phyloP scores from a whole-genome alignment of 2,113 vertebrate genomes.

The Gnathonemus longibarbis region DNA sequence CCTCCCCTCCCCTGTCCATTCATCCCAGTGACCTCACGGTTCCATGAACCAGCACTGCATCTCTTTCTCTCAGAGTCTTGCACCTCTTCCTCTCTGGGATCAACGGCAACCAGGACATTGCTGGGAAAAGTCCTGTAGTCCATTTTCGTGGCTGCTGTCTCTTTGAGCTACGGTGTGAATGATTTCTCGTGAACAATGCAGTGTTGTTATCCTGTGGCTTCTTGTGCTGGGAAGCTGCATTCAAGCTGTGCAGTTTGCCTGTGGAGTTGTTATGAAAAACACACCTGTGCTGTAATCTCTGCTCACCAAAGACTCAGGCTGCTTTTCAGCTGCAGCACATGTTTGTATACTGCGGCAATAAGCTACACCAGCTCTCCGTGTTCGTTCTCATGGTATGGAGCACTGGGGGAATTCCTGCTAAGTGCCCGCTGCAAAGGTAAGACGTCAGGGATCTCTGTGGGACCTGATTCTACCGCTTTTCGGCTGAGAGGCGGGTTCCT shows the following conservation, averaged over 20 bases:
- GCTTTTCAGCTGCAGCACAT: background rate
- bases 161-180: background rate
- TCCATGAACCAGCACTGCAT: background rate
- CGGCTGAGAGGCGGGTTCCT: background rate
- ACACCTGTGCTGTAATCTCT: background rate
- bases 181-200: background rate
- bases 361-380: background rate
- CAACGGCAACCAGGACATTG: background rate
- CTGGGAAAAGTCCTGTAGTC: background rate
- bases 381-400: background rate
- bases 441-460: background rate
- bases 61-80: background rate
- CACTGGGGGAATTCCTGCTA: background rate
- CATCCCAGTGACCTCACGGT: background rate
- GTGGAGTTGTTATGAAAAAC: background rate
- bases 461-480: background rate
- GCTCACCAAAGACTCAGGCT: background rate
- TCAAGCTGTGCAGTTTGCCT: background rate
- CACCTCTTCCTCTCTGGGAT: background rate
- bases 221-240: background rate
- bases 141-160: background rate
- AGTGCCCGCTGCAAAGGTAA: background rate
- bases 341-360: background rate
- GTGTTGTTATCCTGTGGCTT: background rate
- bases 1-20: background rate